phyloP scores from a whole-genome alignment of 2,113 vertebrate species.

The Sinosuthora webbiana region DNA sequence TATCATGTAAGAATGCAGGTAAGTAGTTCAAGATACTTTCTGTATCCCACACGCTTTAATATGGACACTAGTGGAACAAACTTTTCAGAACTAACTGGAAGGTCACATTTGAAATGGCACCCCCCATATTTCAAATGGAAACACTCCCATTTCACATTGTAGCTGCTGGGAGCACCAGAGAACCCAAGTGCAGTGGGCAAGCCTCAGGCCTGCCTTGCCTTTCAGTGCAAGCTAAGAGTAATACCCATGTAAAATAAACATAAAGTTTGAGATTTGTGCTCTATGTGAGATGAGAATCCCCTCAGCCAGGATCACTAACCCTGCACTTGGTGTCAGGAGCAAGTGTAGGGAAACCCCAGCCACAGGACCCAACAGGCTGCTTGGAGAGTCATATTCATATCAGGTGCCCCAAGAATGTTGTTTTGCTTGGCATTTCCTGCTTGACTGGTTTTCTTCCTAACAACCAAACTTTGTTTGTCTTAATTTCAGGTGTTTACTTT shows the following conservation, averaged over 20 bases:
- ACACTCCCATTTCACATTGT: background rate
- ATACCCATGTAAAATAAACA: background rate
- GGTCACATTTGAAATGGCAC: background rate
- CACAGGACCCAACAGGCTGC: slow-evolving; percentile 1
- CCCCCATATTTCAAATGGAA: background rate
- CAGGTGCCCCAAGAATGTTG: slow-evolving; percentile 4
- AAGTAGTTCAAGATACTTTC: background rate
- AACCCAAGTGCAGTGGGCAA: background rate
- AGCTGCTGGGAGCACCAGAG: background rate
- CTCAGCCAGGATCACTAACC: background rate
- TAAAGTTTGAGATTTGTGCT: background rate
- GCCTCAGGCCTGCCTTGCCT: background rate
- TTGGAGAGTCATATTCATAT: background rate
- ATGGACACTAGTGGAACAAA: background rate
- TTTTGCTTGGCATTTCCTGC: slow-evolving; percentile 51
- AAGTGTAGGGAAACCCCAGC: background rate
- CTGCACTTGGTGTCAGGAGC: background rate
- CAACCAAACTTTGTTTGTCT: slow-evolving; percentile 25
- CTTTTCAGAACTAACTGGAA: background rate
- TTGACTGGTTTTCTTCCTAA: slow-evolving; percentile 29
- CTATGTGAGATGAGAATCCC: background rate
- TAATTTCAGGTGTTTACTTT: slow-evolving; percentile 42
- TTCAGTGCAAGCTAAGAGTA: background rate
- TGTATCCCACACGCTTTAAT: background rate
- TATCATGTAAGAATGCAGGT: background rate